Percentiles rank a stretch among this genome's conserved stretches.
Conservation (phyloP, 2,797 vertebrate genomes). For the Aselliscus stoliczkanus region DNA sequence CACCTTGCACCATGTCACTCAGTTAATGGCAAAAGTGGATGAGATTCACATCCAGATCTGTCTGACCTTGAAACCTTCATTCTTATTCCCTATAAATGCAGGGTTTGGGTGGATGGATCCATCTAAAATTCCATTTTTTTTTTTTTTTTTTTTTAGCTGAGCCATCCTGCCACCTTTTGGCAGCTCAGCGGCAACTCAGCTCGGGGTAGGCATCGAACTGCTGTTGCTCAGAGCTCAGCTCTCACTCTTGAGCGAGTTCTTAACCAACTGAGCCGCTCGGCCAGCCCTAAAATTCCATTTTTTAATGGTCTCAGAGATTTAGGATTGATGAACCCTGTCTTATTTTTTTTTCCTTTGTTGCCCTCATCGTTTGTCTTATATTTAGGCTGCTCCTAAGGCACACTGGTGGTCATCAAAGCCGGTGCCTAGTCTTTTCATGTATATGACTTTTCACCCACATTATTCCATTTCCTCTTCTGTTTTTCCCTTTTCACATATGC, state of each 20-base stretch:
- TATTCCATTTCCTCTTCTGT: background rate
- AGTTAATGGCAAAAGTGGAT: background rate
- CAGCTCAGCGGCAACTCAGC: too few relatives aligned
- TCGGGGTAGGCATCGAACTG: too few relatives aligned
- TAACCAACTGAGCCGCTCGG: too few relatives aligned
- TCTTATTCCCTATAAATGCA: background rate
- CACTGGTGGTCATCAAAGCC: background rate
- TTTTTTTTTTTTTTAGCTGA: too few relatives aligned
- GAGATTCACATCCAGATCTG: background rate
- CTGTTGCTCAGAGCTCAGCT: too few relatives aligned
- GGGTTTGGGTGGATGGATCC: background rate
- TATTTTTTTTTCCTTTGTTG: background rate
- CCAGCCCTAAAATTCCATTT: conserved; percentile 9
- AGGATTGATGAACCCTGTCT: background rate
- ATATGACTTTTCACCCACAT: background rate
- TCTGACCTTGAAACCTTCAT: background rate
- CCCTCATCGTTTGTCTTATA: background rate
- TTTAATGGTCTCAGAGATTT: background rate
- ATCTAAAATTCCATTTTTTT: background rate
- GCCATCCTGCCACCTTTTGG: too few relatives aligned
- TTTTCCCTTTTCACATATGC: background rate
- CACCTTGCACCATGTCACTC: background rate
- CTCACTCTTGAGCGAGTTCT: too few relatives aligned
- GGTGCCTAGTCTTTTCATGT: background rate
- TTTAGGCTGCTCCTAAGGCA: background rate